These are phyloP conservation scores for Poecile atricapillus DNA, from an alignment of 2,113 vertebrate species.

Conservation along the genomic window DNA sequence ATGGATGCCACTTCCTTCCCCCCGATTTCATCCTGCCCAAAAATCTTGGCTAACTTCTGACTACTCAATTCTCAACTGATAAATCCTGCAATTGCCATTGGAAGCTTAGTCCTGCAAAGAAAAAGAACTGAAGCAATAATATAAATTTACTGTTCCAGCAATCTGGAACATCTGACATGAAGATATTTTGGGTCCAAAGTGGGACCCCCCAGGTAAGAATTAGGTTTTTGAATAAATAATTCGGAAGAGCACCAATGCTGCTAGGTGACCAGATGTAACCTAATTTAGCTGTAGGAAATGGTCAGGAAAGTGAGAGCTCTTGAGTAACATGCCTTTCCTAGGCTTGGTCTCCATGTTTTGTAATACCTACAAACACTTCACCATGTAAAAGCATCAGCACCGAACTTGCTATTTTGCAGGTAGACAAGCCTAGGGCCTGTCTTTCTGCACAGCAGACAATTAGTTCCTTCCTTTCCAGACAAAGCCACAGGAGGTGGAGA, in stretches of 20 bases:
- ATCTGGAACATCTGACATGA: background rate
- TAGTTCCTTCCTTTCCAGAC: background rate
- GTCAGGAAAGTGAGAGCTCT: background rate
- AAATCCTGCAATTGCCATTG: background rate
- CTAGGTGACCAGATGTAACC: background rate
- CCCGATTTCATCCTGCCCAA: background rate
- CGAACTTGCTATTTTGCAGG: background rate
- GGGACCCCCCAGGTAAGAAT: background rate
- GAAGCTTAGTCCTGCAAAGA: background rate
- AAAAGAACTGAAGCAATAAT: background rate
- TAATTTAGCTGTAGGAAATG: background rate
- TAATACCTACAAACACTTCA: background rate
- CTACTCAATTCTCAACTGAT: background rate
- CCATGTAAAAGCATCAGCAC: fast-evolving
- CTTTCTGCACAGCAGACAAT: background rate
- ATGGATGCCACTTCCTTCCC: background rate
- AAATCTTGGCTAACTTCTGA: background rate
- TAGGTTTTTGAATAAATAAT: background rate
- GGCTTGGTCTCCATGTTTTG: background rate
- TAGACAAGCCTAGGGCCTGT: too few relatives aligned
- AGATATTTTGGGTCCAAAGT: background rate
- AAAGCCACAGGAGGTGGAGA: background rate
- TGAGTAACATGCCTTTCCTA: background rate
- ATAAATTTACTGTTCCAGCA: background rate
- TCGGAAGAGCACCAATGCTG: background rate